phyloP scores from a whole-genome alignment of 35 echinoderm and acorn worm genomes.

The Stichopus chloronotus region DNA sequence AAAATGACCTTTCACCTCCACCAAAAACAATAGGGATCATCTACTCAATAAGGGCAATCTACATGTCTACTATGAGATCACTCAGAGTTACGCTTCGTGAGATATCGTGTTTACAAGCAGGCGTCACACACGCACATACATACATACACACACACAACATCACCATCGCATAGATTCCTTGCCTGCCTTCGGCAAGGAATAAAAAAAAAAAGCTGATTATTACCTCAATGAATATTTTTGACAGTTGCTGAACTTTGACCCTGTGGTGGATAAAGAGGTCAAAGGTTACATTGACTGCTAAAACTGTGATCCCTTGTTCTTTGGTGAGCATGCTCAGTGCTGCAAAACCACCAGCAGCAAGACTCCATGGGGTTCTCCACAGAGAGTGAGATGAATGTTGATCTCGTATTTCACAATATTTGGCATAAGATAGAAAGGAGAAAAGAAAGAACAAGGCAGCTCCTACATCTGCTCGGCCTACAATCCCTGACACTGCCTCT shows the following conservation, averaged over 20 bases:
- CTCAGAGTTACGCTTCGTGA: too few species aligned
- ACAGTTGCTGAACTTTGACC: slow-evolving; percentile 21
- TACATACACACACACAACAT: too few species aligned
- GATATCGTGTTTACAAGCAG: too few species aligned
- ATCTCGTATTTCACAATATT: slow-evolving; percentile 73
- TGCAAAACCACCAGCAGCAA: background rate
- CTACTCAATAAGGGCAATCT: too few species aligned
- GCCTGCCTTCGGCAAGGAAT: too few species aligned
- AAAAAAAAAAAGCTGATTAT: background rate
- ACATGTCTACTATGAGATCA: too few species aligned
- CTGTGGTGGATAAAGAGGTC: slow-evolving; percentile 81
- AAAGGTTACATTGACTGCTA: slow-evolving; percentile 88
- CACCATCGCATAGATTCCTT: too few species aligned
- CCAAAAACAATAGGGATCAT: too few species aligned
- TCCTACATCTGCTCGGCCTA: slow-evolving; percentile 89
- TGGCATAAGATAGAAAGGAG: slow-evolving; percentile 76
- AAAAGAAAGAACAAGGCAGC: slow-evolving; percentile 82
- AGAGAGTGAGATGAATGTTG: background rate
- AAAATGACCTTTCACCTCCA: too few species aligned
- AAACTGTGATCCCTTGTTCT: slow-evolving; percentile 89
- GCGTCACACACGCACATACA: too few species aligned
- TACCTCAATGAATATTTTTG: background rate
- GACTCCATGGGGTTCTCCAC: background rate
- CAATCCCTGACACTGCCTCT: slow-evolving; percentile 90
- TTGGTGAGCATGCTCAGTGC: slow-evolving; percentile 84